Base-by-base conservation (phyloP, 2,888 invertebrate genomes). In the Pterostichus niger region DNA sequence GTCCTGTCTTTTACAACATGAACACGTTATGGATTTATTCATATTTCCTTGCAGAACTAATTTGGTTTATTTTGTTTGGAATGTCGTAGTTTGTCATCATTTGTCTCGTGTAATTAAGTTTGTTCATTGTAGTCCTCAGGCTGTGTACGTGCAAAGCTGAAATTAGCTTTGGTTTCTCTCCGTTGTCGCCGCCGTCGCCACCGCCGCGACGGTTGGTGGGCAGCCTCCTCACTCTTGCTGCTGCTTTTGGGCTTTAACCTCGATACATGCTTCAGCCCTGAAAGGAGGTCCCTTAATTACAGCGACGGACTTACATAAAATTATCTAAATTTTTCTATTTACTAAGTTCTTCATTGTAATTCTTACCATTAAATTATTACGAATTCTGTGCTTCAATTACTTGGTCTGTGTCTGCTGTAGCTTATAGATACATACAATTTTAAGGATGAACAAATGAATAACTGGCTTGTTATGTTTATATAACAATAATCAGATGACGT, bases 21-120 rank as follows among this genome's bases (percentile, higher is more conserved):
- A 40, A 40, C 40, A 40, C 40, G 40, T 40, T 59, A 78, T 61
- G 61, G 68, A 80, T 80, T 80, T 80, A 80, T 80, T 64, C 64
- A 80, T 80, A 80, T 80, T 68, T 68, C 52, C 13, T 13, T 6
- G 52, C 68, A 35, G 46, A 77, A 54, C 73, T 73, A 81, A 81
- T 82, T 73, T 56, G 82, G 73, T 82, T 82, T 82, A 73, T 82
- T 82, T 82, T 56, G 73, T 82, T 64, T 80, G 54, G 80, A 68
- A 68, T 80, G 80, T 80, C 80, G 82, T 73, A 82, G 82, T 82
- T 82, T 82, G 82, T 82, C 82, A 82, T 82, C 82, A 82, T 82
- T 82, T 82, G 73, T 82, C 73, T 82, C 82, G 56, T 73, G 82
- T 82, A 82, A 82, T 82, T 82, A 82, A 82, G 82, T 82, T 82